Evolutionary conservation across 2,888 invertebrate genomes (phyloP).

Genomic region (Anagyrus pseudococci): DNA sequence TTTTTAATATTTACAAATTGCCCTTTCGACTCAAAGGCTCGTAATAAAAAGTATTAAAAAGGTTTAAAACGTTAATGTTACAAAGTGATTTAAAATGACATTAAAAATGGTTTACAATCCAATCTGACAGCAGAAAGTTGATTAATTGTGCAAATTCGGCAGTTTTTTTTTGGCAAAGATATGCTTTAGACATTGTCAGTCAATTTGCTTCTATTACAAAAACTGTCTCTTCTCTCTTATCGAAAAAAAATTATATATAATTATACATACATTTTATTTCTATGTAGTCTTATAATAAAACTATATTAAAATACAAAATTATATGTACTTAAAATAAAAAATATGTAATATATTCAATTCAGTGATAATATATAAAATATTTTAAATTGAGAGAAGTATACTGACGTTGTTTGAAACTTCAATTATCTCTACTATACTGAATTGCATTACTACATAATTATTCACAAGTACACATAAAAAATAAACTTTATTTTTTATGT

Average conservation of each 20-base stretch:
- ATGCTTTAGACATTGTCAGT: slow-evolving; percentile 40
- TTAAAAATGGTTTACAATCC: slow-evolving; percentile 5
- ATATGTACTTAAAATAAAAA: slow-evolving; percentile 2
- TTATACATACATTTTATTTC: slow-evolving; percentile 18
- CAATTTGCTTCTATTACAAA: slow-evolving; percentile 27
- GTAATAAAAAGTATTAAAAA: slow-evolving; percentile 27
- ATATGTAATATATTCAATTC: neutral
- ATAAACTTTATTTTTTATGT: slow-evolving; percentile 23
- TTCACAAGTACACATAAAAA: slow-evolving; percentile 23
- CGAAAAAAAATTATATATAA: slow-evolving; percentile 17
- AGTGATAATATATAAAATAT: neutral
- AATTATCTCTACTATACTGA: no score
- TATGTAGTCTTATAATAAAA: slow-evolving; percentile 6
- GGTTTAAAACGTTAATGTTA: slow-evolving; percentile 18
- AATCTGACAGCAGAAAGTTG: slow-evolving; percentile 8
- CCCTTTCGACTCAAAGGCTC: slow-evolving; percentile 18
- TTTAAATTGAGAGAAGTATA: no score
- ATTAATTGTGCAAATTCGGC: slow-evolving; percentile 8
- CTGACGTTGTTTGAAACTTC: no score
- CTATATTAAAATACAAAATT: slow-evolving; percentile 17
- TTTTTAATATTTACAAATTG: slow-evolving; percentile 31
- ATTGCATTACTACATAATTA: slow-evolving; percentile 12
- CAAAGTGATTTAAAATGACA: slow-evolving; percentile 10
- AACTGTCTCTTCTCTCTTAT: slow-evolving; percentile 8
- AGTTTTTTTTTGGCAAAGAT: slow-evolving; percentile 39